phyloP scores from a whole-genome alignment of 2,888 invertebrate species.

The Malacosoma neustria region DNA sequence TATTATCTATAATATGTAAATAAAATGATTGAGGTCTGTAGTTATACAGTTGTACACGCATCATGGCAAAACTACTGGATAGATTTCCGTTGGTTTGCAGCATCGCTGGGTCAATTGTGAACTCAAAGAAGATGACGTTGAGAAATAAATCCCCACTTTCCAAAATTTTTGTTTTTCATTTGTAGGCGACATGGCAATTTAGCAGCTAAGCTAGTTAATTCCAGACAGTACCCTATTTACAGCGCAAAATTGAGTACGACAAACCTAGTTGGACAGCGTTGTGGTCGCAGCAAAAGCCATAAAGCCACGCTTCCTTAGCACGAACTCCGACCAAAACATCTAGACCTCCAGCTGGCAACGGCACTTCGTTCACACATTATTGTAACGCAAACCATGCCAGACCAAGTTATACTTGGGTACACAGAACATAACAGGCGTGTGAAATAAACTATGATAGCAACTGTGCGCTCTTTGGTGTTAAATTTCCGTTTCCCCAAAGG shows the following conservation, averaged over 20 bases:
- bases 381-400: constrained; percentile 8
- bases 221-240: constrained; percentile 20
- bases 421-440: constrained; percentile 44
- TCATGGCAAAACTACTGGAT: too few relatives aligned
- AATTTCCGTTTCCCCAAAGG: constrained; percentile 25
- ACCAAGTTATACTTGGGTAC: constrained; percentile 22
- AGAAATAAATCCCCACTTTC: too few relatives aligned
- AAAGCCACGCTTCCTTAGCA: constrained; percentile 59
- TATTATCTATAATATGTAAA: too few relatives aligned
- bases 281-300: constrained; percentile 50
- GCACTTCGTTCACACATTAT: constrained; percentile 4
- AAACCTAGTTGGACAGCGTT: constrained; percentile 24
- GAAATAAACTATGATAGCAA: constrained; percentile 63
- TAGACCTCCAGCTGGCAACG: constrained; percentile 24
- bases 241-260: constrained; percentile 7
- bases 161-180: too few relatives aligned
- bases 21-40: too few relatives aligned
- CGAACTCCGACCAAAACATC: constrained; percentile 31
- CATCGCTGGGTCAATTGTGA: too few relatives aligned
- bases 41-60: too few relatives aligned
- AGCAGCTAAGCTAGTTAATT: constrained; percentile 13
- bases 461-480: constrained; percentile 46
- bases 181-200: too few relatives aligned
- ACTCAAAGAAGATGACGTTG: too few relatives aligned
- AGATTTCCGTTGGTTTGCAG: too few relatives aligned